Conservation (phyloP, 30 jellyfish, hydroid and myxozoan species). For the Mastigias papua region DNA sequence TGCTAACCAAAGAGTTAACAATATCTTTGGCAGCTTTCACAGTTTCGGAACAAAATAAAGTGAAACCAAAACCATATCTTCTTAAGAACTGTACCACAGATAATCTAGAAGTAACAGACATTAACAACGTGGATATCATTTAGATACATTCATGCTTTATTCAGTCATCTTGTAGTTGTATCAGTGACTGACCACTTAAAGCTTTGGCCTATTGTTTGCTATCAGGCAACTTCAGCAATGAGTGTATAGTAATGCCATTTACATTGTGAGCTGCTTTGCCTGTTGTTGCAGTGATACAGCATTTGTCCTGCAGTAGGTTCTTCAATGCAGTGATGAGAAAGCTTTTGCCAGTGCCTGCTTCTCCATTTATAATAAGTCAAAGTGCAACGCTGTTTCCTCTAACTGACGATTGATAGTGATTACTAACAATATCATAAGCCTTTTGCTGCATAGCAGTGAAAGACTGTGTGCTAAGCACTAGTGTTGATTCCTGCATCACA, state of each 20-base stretch:
- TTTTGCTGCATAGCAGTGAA: not conserved
- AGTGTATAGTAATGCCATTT: slow-evolving; percentile 37
- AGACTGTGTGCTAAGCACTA: slow-evolving; percentile 28
- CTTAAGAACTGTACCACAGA: too few relatives aligned
- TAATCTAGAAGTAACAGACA: too few relatives aligned
- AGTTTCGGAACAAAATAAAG: too few relatives aligned
- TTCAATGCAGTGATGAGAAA: slow-evolving; percentile 32
- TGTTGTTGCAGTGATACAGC: slow-evolving; percentile 40
- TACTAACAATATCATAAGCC: slow-evolving; percentile 23
- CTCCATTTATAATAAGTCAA: slow-evolving; percentile 52
- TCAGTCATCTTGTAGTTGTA: slow-evolving; percentile 6
- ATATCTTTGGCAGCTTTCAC: too few relatives aligned
- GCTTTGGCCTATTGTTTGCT: slow-evolving; percentile 1
- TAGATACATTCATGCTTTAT: too few relatives aligned
- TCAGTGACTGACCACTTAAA: slow-evolving; percentile 37
- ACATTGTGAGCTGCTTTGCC: slow-evolving; percentile 49
- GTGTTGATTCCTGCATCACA: slow-evolving; percentile 23
- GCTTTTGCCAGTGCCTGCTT: slow-evolving; percentile 64
- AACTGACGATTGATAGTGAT: slow-evolving; percentile 28
- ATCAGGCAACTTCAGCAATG: slow-evolving; percentile 35
- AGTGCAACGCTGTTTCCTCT: slow-evolving; percentile 21
- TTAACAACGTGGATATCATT: too few relatives aligned
- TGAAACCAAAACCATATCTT: too few relatives aligned
- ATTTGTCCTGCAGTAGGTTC: slow-evolving; percentile 19
- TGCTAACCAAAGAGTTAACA: too few relatives aligned